Evolutionary conservation across 2,888 invertebrate genomes (phyloP).

Genomic region (Venusia cambrica): DNA sequence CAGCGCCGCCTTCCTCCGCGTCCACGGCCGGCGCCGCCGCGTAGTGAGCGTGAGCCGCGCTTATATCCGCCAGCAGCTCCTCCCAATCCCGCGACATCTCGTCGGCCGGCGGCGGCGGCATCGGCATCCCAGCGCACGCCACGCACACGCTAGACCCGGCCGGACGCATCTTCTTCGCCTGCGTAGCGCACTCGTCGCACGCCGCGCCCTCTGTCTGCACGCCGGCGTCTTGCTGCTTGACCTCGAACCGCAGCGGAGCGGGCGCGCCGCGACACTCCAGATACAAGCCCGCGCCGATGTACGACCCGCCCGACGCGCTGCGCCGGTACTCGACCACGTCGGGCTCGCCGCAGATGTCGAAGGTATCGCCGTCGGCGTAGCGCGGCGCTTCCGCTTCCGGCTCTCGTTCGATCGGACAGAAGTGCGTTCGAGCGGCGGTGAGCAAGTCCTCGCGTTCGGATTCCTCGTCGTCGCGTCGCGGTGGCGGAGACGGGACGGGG

Average conservation of each 20-base stretch:
- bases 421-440: conserved; percentile 90
- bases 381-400: conserved; percentile 51
- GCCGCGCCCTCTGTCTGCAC: conserved; percentile 61
- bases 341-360: conserved; percentile 83
- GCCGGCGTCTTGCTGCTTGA: conserved; percentile 56
- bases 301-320: conserved; percentile 83
- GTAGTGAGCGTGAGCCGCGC: conserved; percentile 77
- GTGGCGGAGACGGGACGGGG: conserved; percentile 71
- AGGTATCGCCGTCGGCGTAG: conserved; percentile 87
- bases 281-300: conserved; percentile 77
- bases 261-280: conserved; percentile 74
- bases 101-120: conserved; percentile 41
- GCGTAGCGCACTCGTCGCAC: conserved; percentile 60
- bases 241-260: conserved; percentile 84
- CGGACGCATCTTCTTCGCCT: conserved; percentile 67
- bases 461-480: conserved; percentile 25
- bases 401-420: conserved; percentile 88
- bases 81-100: conserved; percentile 82
- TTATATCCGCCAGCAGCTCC: conserved; percentile 81
- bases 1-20: conserved; percentile 44
- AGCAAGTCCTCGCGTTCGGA: conserved; percentile 84
- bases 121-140: conserved; percentile 45
- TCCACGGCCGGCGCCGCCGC: conserved; percentile 45
- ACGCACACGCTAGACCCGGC: conserved; percentile 52
- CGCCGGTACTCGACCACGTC: conserved; percentile 84